Evolutionary conservation across 37 sponge, comb jelly and placozoan species (phyloP), one percentile per base, ranked within the genome.

Genomic region (Tethya wilhelma): DNA sequence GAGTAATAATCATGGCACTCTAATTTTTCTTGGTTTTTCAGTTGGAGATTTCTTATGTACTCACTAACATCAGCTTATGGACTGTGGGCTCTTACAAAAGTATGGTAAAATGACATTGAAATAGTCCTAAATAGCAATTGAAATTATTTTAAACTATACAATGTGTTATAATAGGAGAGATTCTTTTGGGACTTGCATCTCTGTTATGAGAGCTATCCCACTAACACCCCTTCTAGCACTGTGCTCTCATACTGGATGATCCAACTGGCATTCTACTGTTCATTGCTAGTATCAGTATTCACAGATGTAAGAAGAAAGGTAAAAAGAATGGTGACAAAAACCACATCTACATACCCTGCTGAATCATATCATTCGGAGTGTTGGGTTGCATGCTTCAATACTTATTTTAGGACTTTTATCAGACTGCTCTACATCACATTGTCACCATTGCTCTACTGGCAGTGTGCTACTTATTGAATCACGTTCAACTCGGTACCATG

Each of bases 401-500:
- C n/a, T n/a, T 67, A 31, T 25, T 17, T n/a, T 36, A 82, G 73
- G 83, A 73, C 56, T 65, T 59, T 28, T 9, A 33, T 25, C n/a
- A 39, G 46, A 23, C 73, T 55, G 0, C 65, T 25, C 28, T 62
- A 14, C 83, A 82, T 33, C 83, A 82, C 44, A 2, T 62, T 11
- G 38, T 19, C 43, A 73, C 83, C 4, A 4, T 62, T 0, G 55
- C 72, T 11, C 55, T 82, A 53, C 65, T 82, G 74, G 11, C 32
- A 22, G 36, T 73, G 39, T 64, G 64, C 65, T 82, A 73, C 46
- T 65, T 29, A 6, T 23, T 64, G 39, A 82, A 64, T 34, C 59
- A 39, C 60, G 66, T 82, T 38, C 64, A 71, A 39, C 58, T 82
- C 2, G 89, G 89, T 0, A 30, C 56, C 14, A 66, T 88, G 39